Percentiles rank a stretch among this genome's conserved stretches.
Conservation (phyloP, 2,888 invertebrate species). For the Drosophila flavopinicola region DNA sequence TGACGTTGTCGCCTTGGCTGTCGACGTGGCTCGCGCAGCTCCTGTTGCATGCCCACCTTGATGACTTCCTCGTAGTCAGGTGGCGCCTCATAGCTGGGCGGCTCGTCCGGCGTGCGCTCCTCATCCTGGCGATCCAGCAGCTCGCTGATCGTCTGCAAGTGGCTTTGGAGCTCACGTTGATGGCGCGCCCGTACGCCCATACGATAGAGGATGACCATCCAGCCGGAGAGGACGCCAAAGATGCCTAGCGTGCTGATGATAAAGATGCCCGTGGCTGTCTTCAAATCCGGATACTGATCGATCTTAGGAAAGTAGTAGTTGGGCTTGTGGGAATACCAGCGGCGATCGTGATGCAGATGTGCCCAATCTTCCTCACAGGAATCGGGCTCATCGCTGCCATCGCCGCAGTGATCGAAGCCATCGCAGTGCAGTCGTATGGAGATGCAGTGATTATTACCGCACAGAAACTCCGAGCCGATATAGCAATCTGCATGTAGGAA, state of each 20-base stretch:
- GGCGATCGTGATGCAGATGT: constrained; percentile 85
- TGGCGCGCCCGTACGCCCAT: constrained; percentile 87
- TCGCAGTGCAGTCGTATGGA: constrained; percentile 89
- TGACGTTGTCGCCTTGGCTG: constrained; percentile 73
- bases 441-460: constrained; percentile 89
- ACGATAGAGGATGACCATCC: constrained; percentile 87
- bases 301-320: constrained; percentile 90
- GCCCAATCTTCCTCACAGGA: constrained; percentile 87
- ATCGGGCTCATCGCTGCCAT: constrained; percentile 88
- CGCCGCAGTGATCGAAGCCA: constrained; percentile 91
- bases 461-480: constrained; percentile 88
- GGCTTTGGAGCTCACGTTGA: constrained; percentile 88
- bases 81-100: constrained; percentile 89
- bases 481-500: constrained; percentile 86
- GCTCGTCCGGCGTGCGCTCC: constrained; percentile 85
- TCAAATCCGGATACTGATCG: constrained; percentile 88
- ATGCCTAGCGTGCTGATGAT: constrained; percentile 88
- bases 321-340: constrained; percentile 88
- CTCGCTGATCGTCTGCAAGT: constrained; percentile 89
- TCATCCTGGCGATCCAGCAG: constrained; percentile 86
- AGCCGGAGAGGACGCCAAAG: constrained; percentile 87
- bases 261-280: constrained; percentile 88
- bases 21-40: constrained; percentile 81
- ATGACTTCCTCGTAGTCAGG: constrained; percentile 90
- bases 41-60: constrained; percentile 85